Conservation (phyloP, 2,888 invertebrate species). For the Oxytorus armatus region DNA sequence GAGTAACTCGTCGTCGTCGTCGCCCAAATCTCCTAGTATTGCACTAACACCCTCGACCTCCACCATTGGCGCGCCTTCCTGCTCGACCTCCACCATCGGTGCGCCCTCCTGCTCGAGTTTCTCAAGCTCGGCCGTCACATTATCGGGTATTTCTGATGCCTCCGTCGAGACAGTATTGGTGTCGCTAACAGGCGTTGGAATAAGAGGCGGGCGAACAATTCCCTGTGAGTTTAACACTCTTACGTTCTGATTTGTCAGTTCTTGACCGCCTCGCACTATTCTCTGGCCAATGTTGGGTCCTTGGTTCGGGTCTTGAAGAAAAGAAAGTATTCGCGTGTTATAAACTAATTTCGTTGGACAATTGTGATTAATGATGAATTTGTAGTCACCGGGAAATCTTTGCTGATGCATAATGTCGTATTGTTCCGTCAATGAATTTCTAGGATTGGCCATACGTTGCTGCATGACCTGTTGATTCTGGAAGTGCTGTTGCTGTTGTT, state of each 20-base stretch:
- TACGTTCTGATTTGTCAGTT: constrained; percentile 78
- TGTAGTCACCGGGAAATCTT: constrained; percentile 78
- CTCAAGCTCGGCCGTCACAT: constrained; percentile 89
- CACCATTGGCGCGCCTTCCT: constrained; percentile 86
- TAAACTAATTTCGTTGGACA: not conserved
- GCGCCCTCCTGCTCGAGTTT: constrained; percentile 89
- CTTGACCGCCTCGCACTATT: constrained; percentile 78
- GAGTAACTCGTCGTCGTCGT: constrained; percentile 94
- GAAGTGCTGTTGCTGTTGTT: constrained; percentile 82
- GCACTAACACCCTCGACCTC: constrained; percentile 90
- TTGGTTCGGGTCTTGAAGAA: constrained; percentile 77
- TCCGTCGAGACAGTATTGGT: constrained; percentile 79
- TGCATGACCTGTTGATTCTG: constrained; percentile 78
- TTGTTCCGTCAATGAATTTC: constrained; percentile 78
- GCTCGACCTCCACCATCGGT: constrained; percentile 87
- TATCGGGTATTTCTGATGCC: constrained; percentile 88
- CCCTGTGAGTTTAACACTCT: constrained; percentile 78
- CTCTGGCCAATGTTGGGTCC: constrained; percentile 77
- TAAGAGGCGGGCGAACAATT: constrained; percentile 78
- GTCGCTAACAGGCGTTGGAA: constrained; percentile 78
- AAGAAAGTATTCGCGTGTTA: not conserved
- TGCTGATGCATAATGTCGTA: constrained; percentile 81
- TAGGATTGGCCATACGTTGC: constrained; percentile 80
- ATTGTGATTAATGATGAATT: not conserved
- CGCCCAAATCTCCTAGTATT: constrained; percentile 92